Conservation (phyloP, 2,797 vertebrate species). For the Pelobates cultripes region DNA sequence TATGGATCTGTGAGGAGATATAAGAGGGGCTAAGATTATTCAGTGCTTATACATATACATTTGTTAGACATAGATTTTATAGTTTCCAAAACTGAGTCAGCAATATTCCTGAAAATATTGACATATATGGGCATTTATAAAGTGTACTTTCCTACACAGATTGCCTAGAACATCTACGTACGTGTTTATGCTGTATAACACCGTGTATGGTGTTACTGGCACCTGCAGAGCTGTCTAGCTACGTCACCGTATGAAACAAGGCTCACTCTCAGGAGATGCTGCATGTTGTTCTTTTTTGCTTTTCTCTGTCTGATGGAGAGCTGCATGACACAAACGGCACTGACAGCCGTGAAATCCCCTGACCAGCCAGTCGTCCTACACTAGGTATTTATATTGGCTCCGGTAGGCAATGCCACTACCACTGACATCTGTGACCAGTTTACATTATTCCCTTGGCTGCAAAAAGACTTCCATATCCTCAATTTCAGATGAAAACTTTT, state of each 20-base stretch:
- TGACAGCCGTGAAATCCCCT: slow-evolving; percentile 42
- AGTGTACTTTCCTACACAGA: no score
- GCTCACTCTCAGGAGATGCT: slow-evolving; percentile 16
- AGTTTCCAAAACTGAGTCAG: no score
- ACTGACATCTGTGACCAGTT: slow-evolving; percentile 41
- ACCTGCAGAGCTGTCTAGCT: neutral
- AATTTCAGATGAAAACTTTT: slow-evolving; percentile 14
- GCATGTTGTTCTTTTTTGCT: neutral
- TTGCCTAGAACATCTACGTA: neutral
- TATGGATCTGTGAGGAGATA: no score
- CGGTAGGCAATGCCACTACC: slow-evolving; percentile 29
- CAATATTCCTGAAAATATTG: no score
- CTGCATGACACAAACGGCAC: slow-evolving; percentile 25
- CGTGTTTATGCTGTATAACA: neutral
- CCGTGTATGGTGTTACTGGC: neutral
- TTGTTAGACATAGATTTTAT: no score
- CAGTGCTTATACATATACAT: no score
- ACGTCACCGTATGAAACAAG: slow-evolving; percentile 25
- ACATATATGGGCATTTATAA: no score
- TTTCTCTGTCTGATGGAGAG: slow-evolving; percentile 33
- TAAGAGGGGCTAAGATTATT: no score
- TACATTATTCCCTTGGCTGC: slow-evolving; percentile 27
- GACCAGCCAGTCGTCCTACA: slow-evolving; percentile 15
- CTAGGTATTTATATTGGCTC: slow-evolving; percentile 38
- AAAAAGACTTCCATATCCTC: slow-evolving; percentile 17